A percentile compares a stretch with the other conserved stretches of the same genome.
Conservation (phyloP, 2,113 vertebrate genomes). For the Arenaria interpres region DNA sequence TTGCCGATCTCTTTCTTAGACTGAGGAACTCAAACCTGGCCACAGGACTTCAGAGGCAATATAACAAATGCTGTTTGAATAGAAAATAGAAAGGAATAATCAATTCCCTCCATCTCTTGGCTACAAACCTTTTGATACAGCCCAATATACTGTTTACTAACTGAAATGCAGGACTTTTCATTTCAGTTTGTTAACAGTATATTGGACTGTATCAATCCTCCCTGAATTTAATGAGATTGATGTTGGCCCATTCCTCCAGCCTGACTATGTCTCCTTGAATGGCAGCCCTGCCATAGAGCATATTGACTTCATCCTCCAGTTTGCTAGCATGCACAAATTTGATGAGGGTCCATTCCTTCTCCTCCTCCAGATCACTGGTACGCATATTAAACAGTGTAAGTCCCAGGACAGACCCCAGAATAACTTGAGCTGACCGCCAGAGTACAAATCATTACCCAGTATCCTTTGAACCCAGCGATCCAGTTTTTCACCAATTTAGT, state of each 20-base stretch:
- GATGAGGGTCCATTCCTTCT: not conserved
- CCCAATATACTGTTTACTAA: not conserved
- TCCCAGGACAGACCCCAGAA: not conserved
- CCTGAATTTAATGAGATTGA: not conserved
- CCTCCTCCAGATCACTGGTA: not conserved
- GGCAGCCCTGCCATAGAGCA: not conserved
- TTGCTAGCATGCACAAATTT: not conserved
- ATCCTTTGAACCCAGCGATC: not conserved
- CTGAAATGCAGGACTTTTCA: not conserved
- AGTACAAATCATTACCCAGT: not conserved
- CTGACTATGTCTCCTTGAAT: not conserved
- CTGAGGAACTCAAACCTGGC: not conserved
- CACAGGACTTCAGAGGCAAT: not conserved
- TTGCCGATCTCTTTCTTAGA: not conserved
- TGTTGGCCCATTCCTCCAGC: not conserved
- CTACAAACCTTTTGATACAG: not conserved
- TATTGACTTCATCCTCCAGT: not conserved
- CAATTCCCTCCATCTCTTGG: not conserved
- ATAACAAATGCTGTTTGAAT: not conserved
- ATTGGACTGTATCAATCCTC: not conserved
- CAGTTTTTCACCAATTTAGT: not conserved
- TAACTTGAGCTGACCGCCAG: not conserved
- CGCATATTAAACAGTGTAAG: not conserved
- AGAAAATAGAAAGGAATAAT: not conserved
- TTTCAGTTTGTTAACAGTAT: not conserved